These are phyloP conservation scores for Orchestia grillus DNA, from an alignment of 1,140 invertebrate genomes.

Conservation along the genomic window DNA sequence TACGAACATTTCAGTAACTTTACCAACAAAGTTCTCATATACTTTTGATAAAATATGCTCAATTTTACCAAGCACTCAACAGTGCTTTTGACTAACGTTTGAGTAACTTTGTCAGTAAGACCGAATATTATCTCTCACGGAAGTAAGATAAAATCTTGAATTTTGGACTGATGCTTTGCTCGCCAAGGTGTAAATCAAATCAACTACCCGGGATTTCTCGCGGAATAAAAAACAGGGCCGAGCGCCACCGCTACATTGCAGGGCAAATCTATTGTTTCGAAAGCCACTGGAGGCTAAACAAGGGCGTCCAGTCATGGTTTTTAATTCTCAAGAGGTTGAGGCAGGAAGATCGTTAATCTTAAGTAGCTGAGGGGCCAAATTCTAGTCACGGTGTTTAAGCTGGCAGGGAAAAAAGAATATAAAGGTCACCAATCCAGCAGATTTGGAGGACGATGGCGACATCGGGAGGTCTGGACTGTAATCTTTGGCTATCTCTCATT, in stretches of 20 bases:
- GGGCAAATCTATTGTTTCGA: background rate
- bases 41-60: too few species aligned
- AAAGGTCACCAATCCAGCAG: background rate
- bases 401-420: background rate
- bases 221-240: background rate
- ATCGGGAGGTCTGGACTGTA: background rate
- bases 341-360: background rate
- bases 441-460: background rate
- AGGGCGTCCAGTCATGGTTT: background rate
- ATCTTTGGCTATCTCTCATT: background rate
- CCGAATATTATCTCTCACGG: too few species aligned
- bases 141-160: too few species aligned
- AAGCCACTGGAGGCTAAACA: background rate
- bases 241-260: background rate
- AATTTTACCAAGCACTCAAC: too few species aligned
- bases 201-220: background rate
- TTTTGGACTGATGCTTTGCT: background rate
- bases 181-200: background rate
- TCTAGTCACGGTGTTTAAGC: background rate
- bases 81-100: too few species aligned
- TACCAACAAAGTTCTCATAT: too few species aligned
- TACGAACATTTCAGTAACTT: too few species aligned
- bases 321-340: background rate
- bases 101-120: too few species aligned
- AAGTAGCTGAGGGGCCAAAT: background rate